Conservation (phyloP, 2,888 invertebrate species). For the Mellilla xanthometata region DNA sequence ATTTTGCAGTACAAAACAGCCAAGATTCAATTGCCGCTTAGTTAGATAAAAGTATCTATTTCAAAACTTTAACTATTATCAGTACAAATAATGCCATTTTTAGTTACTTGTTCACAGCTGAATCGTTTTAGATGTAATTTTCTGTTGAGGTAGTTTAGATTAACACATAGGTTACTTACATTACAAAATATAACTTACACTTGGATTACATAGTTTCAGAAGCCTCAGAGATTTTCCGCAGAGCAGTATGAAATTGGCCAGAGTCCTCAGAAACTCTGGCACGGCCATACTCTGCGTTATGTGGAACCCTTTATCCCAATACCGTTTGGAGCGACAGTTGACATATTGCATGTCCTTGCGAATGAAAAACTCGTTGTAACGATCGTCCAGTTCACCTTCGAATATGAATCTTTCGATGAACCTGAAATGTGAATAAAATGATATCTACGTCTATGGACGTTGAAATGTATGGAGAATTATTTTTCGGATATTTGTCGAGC, state of each 20-base stretch:
- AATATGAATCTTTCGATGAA: slow-evolving; percentile 93
- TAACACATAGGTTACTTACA: too few relatives aligned
- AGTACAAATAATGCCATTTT: too few relatives aligned
- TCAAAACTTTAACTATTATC: too few relatives aligned
- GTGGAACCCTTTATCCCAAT: slow-evolving; percentile 86
- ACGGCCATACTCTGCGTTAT: slow-evolving; percentile 77
- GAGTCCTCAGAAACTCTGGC: slow-evolving; percentile 86
- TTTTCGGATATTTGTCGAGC: too few relatives aligned
- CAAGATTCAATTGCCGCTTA: too few relatives aligned
- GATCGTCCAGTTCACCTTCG: slow-evolving; percentile 91
- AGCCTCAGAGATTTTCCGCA: slow-evolving; percentile 90
- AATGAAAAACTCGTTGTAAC: slow-evolving; percentile 93
- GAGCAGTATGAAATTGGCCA: slow-evolving; percentile 85
- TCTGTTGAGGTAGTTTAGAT: too few relatives aligned
- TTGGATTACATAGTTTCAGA: slow-evolving; percentile 86
- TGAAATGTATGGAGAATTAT: too few relatives aligned
- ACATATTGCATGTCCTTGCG: slow-evolving; percentile 85
- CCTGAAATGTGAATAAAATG: slow-evolving; percentile 46
- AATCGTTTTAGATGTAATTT: too few relatives aligned
- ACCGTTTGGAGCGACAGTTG: slow-evolving; percentile 84
- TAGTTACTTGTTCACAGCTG: too few relatives aligned
- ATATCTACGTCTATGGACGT: too few relatives aligned
- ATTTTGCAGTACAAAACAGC: too few relatives aligned
- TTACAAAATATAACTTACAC: slow-evolving; percentile 70
- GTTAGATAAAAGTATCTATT: too few relatives aligned